These are phyloP conservation scores for Carapus acus DNA, from an alignment of 2,797 vertebrate genomes.

Conservation along the genomic window DNA sequence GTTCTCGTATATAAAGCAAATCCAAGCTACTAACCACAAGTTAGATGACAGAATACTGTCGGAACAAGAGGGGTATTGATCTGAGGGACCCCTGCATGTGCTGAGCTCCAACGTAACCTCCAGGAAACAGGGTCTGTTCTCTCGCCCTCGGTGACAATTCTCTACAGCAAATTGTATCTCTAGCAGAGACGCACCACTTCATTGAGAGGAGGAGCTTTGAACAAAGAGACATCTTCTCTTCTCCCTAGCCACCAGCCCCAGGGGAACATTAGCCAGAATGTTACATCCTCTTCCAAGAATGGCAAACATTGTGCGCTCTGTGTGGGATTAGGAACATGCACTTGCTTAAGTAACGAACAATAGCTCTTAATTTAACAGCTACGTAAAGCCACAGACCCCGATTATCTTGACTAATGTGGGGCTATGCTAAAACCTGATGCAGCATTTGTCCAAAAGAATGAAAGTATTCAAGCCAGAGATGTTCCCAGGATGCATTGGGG, in stretches of 20 bases:
- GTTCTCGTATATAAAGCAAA: too few relatives aligned
- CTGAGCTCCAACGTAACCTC: conserved; percentile 33
- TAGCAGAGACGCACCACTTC: conserved; percentile 34
- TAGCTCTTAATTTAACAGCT: conserved; percentile 57
- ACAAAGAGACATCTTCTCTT: conserved; percentile 67
- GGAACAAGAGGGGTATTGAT: conserved; percentile 11
- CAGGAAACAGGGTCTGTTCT: conserved; percentile 21
- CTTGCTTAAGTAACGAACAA: conserved; percentile 63
- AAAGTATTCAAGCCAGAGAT: conserved; percentile 1
- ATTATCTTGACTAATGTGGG: conserved; percentile 28
- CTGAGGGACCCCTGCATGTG: conserved; percentile 22
- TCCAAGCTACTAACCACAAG: too few relatives aligned
- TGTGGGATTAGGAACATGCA: conserved; percentile 58
- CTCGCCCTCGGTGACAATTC: conserved; percentile 40
- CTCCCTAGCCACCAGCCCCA: conserved; percentile 53
- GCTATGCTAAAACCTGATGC: conserved; percentile 6
- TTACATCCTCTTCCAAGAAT: conserved; percentile 60
- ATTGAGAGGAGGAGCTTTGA: conserved; percentile 40
- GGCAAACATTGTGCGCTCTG: conserved; percentile 50
- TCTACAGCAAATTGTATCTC: conserved; percentile 36
- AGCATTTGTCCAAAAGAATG: conserved; percentile 14
- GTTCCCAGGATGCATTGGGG: background rate
- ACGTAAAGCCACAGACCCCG: conserved; percentile 35
- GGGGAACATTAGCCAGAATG: conserved; percentile 63
- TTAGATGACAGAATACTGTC: too few relatives aligned